These are phyloP conservation scores for Gopherus evgoodei DNA, from an alignment of 2,113 vertebrate genomes.

Conservation along the genomic window DNA sequence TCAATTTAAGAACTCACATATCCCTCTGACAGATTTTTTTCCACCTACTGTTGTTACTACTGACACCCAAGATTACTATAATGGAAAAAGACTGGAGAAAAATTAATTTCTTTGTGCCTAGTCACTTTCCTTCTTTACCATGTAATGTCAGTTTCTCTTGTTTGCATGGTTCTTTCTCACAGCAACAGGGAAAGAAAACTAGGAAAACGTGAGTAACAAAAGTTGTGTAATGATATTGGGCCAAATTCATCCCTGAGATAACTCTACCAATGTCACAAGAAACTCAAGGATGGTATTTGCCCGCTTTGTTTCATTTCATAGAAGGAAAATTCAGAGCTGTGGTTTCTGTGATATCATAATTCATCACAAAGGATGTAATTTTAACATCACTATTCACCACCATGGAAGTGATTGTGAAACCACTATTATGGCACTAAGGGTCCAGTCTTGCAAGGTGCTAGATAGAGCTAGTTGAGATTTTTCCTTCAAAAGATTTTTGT, in stretches of 20 bases:
- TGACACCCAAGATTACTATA: background rate
- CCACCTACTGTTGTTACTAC: background rate
- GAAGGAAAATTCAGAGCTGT: background rate
- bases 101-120: background rate
- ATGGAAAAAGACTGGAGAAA: background rate
- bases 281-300: background rate
- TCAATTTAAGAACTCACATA: background rate
- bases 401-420: background rate
- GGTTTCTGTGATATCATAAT: background rate
- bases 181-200: background rate
- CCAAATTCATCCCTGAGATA: background rate
- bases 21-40: background rate
- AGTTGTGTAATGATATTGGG: background rate
- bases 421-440: background rate
- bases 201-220: background rate
- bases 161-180: background rate
- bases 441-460: background rate
- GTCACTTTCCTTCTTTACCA: background rate
- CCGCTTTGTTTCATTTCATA: background rate
- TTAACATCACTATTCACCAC: background rate
- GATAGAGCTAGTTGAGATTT: background rate
- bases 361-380: background rate
- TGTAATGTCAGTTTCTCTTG: background rate
- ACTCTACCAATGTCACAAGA: background rate
- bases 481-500: background rate